Base-by-base conservation (phyloP, 2,797 vertebrate species). In the Champsocephalus esox region DNA sequence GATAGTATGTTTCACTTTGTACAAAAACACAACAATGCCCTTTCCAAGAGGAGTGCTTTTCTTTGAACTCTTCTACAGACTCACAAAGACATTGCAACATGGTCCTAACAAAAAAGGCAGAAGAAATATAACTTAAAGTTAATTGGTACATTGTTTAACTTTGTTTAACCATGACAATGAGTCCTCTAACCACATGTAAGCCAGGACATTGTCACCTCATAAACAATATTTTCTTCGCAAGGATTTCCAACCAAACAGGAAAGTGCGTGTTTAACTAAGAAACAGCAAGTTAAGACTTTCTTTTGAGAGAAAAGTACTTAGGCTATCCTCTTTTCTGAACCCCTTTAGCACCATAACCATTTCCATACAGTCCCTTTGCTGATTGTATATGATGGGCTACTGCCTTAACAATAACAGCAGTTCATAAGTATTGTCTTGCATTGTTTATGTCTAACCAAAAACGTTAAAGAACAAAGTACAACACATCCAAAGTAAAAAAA, bases 61-160 rank as follows among this genome's bases (percentile, higher is more conserved):
- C n/a, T 70, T 45, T 73, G 38, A 65, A 38, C 13, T 48, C 19
- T 79, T 17, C 13, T 43, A 8, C 12, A 70, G 57, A 49, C 44
- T 67, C 32, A 63, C 6, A 54, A 49, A 34, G 66, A 80, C 52
- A 63, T 48, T 34, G 13, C 54, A 63, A 43, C 13, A 28, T 5
- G 28, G 28, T 28, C 4, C 28, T 0, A 49, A 12, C 13, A 14
- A 62, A 49, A 17, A 64, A 38, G 17, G 9, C 32, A 1, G 17
- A 48, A 17, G 3, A 12, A 6, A n/a, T 32, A 1, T 46, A 48
- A 61, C 14, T 28, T 28, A 6, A 17, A 5, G 44, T 57, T n/a
- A 41, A 41, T 58, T 19, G 34, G 38, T 43, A 10, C 6, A 43
- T 44, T 43, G 17, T 59, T 41, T 19, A 19, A 19, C n/a, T 12